Percentiles rank a stretch among this genome's conserved stretches.
Evolutionary conservation across 2,113 vertebrate species (phyloP).

Genomic region (Aleadryas rufinucha): DNA sequence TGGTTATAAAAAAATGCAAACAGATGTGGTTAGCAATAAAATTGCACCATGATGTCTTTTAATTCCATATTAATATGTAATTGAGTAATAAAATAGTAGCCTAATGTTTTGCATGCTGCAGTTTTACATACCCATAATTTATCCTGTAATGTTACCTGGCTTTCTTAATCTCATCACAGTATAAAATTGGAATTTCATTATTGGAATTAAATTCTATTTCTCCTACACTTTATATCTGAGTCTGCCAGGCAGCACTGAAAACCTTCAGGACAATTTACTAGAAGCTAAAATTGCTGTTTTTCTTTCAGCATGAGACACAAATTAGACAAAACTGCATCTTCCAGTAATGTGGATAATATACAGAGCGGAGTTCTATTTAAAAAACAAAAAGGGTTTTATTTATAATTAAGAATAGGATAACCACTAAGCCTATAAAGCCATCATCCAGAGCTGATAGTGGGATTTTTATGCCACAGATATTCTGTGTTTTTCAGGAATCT

Average conservation of each 20-base stretch:
- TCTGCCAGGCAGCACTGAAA: not conserved
- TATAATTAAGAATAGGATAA: not conserved
- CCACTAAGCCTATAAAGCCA: not conserved
- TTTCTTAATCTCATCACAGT: not conserved
- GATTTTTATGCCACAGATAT: not conserved
- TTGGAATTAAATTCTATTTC: not conserved
- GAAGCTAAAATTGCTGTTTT: not conserved
- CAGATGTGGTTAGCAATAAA: slow-evolving; percentile 43
- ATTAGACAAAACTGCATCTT: not conserved
- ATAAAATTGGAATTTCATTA: slow-evolving; percentile 20
- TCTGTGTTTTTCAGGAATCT: not conserved
- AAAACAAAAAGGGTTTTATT: not conserved
- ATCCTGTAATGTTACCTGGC: not conserved
- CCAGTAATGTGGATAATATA: not conserved
- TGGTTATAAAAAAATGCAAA: slow-evolving; percentile 44
- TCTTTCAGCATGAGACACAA: not conserved
- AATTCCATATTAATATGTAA: slow-evolving; percentile 57
- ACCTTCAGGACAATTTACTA: not conserved
- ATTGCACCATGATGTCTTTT: slow-evolving; percentile 9
- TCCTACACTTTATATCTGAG: not conserved
- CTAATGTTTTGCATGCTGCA: not conserved
- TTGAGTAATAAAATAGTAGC: slow-evolving; percentile 38
- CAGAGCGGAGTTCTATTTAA: not conserved
- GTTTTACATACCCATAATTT: not conserved
- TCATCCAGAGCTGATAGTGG: not conserved